Percentiles rank a stretch among this genome's conserved stretches.
Evolutionary conservation across 2,797 vertebrate species (phyloP).

Genomic region (Microctenopoma lineatum): DNA sequence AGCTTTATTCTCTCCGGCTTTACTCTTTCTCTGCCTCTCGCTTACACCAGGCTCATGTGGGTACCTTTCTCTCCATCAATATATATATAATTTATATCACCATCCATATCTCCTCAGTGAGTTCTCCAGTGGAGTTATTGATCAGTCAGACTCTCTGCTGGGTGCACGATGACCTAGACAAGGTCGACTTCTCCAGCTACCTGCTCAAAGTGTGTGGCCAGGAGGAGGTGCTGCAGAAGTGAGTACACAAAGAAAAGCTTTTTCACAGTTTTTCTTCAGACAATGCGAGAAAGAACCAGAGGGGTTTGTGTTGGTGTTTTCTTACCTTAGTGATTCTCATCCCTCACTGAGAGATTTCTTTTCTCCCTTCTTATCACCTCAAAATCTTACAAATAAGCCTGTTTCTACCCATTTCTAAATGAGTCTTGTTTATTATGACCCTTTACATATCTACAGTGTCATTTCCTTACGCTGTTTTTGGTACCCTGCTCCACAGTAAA

Average conservation of each 20-base stretch:
- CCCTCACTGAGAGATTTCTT: not conserved
- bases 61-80: conserved; percentile 5
- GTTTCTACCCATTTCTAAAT: not conserved
- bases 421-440: not conserved
- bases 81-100: not conserved
- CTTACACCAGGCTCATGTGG: not conserved
- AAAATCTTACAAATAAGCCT: conserved; percentile 26
- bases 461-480: conserved; percentile 32
- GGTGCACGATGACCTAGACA: conserved; percentile 96
- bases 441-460: not conserved
- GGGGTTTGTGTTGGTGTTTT: not conserved
- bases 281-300: too few relatives aligned
- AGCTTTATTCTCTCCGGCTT: conserved; percentile 2
- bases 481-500: conserved; percentile 82
- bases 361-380: conserved; percentile 13
- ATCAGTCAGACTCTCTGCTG: conserved; percentile 99
- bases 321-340: not conserved
- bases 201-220: conserved; percentile 96
- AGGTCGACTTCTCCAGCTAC: conserved; percentile 94
- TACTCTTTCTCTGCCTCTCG: not conserved
- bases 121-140: conserved; percentile 95
- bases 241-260: conserved; percentile 71
- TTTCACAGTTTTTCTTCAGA: not conserved
- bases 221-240: conserved; percentile 97
- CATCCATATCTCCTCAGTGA: conserved; percentile 82